Evolutionary conservation across 2,113 vertebrate species (phyloP), one percentile per base, ranked within the genome.

Genomic region (Colinus virginianus): DNA sequence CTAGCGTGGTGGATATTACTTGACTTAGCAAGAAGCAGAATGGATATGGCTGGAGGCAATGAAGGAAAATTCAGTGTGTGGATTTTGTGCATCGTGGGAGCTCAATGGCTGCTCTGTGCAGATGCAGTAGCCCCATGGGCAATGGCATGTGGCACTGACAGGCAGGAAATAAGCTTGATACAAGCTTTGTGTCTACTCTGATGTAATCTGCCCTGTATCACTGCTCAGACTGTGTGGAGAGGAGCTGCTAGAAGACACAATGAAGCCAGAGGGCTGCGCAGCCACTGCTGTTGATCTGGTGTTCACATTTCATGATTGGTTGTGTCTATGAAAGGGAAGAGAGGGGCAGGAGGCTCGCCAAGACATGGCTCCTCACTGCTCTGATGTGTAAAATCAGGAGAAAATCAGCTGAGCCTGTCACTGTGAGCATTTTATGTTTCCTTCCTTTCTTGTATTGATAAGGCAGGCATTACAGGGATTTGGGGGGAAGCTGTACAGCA

Each of bases 31-130:
- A 84, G 72, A 84, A 68, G 84, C 67, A 92, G 84, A 90, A 71
- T 51, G 77, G 61, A 40, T 56, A 78, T 71, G 79, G 88, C 96
- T 90, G 83, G 86, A 93, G 93, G 93, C 92, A 88, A 85, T 56
- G 78, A 87, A 38, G 64, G 46, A 61, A 59, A 61, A 94, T 75
- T 80, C 38, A 77, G 63, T 32, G 6, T 36, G 7, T 36, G 68
- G 62, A 64, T 55, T 49, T 69, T 69, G 55, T 86, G 61, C 18
- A 45, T 51, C 0, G 1, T 51, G n/a, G 58, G 69, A 75, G 30
- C 69, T 71, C 53, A 55, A 53, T 34, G 53, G 74, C 69, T 0
- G 0, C 38, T 32, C 30, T 72, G 68, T 0, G 2, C 71, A 21
- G 36, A 38, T 4, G 9, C 38, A n/a, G 82, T 12, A 43, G 69